Conservation (phyloP, 2,797 vertebrate genomes). For the Spea hammondii region DNA sequence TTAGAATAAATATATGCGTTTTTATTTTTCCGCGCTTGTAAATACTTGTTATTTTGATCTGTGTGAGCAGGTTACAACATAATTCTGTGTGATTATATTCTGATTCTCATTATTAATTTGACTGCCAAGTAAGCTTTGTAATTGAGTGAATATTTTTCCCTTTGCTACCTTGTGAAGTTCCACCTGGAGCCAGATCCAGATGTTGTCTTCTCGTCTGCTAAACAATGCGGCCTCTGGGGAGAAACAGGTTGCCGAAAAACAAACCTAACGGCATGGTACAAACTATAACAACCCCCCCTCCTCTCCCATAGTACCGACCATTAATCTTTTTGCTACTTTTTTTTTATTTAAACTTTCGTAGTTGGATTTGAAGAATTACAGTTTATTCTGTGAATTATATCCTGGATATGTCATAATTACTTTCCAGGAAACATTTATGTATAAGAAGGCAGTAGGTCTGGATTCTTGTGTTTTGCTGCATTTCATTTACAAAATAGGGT, state of each 20-base stretch:
- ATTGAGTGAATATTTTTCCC: slow-evolving; percentile 26
- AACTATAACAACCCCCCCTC: background rate
- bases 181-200: slow-evolving; percentile 36
- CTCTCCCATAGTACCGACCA: no score
- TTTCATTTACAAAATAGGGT: no score
- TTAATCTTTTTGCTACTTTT: no score
- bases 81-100: slow-evolving; percentile 6
- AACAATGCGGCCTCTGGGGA: slow-evolving; percentile 33
- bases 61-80: slow-evolving; percentile 2
- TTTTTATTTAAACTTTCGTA: no score
- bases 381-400: no score
- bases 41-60: background rate
- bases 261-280: slow-evolving; percentile 25
- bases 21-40: no score
- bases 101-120: slow-evolving; percentile 30
- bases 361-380: no score
- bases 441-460: no score
- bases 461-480: no score
- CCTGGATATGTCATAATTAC: no score
- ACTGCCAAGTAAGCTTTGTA: slow-evolving; percentile 22
- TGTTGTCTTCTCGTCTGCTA: slow-evolving; percentile 22
- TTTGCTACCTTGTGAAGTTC: slow-evolving; percentile 22
- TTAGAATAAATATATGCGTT: no score
- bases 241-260: slow-evolving; percentile 31
- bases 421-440: no score